Evolutionary conservation across 53 echinoderm and acorn worm genomes (phyloP), one percentile per base, ranked within the genome.

Genomic region (Pentamera pediparva): DNA sequence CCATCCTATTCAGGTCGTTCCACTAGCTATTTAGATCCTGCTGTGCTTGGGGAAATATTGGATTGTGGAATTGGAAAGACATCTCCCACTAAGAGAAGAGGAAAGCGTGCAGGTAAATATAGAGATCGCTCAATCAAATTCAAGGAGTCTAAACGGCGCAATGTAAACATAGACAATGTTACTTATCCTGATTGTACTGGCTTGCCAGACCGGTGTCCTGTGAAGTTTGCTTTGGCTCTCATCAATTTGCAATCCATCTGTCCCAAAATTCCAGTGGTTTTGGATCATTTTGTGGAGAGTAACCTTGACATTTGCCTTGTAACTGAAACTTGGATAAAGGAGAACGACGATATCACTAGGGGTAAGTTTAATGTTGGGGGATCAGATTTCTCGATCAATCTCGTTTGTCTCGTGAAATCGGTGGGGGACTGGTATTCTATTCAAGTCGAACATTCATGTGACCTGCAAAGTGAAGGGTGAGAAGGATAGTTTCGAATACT

Each of bases 251-350:
- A 3, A 3, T 67, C 67, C 39, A 67, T 39, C 40, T 67, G 67
- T 43, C 27, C 39, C 24, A 67, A 67, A 67, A 39, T 67, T 24
- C 67, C 39, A 1, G 4, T 69, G 48, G 2, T 45, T 19, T 30
- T 69, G 45, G 69, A 69, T 69, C 69, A 69, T 31, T 69, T 47
- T 69, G 49, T 69, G 29, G 69, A 69, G 32, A 69, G 49, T 69
- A 48, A 43, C 30, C 49, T 69, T 12, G 10, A 47, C 19, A 15
- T 69, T 47, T 69, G 69, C 45, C 69, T 69, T 69, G 45, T 69
- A 26, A 43, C 45, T 18, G 43, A 43, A 6, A 69, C 69, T 69
- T 37, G 65, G 35, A 62, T 62, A n/a, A 32, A 32, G 9, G 35
- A 6, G 34, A 6, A 24, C 24, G 63, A 62, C 35, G 33, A 32